A percentile compares a stretch with the other conserved stretches of the same genome.
Evolutionary conservation across 1,140 invertebrate species (phyloP).

Genomic region (Drosophila arawakana): DNA sequence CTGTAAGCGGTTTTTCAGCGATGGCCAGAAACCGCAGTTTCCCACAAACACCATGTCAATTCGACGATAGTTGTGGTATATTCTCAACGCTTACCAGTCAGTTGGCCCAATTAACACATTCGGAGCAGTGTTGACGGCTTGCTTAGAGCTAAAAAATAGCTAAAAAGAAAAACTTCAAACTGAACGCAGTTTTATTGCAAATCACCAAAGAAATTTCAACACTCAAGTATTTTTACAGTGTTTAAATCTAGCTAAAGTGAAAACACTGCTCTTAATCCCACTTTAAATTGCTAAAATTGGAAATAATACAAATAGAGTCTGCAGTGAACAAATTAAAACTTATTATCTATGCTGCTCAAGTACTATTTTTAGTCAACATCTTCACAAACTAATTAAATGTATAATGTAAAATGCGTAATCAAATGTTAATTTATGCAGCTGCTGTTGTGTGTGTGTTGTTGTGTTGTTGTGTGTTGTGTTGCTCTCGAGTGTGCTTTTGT

Average conservation of each 20-base stretch:
- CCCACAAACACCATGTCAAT: conserved; percentile 83
- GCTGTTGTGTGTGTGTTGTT: not conserved
- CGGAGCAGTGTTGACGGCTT: too few species aligned
- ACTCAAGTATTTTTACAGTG: too few species aligned
- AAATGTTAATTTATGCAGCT: conserved; percentile 37
- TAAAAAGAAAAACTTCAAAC: too few species aligned
- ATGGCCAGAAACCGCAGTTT: conserved; percentile 76
- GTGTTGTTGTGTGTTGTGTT: not conserved
- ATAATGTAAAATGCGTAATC: conserved; percentile 11
- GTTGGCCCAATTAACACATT: too few species aligned
- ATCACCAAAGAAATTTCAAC: too few species aligned
- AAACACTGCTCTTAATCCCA: too few species aligned
- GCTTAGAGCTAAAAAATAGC: too few species aligned
- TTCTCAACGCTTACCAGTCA: not conserved
- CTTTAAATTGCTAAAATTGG: too few species aligned
- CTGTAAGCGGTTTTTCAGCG: conserved; percentile 85
- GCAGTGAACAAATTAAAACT: too few species aligned
- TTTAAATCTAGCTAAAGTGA: too few species aligned
- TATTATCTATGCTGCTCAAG: not conserved
- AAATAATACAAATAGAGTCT: too few species aligned
- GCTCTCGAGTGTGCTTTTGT: conserved; percentile 3
- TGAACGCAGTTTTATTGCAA: too few species aligned
- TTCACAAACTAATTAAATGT: conserved; percentile 14
- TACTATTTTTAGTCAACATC: not conserved
- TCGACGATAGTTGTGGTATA: conserved; percentile 63